These are phyloP conservation scores for Anthoscopus minutus DNA, from an alignment of 2,113 vertebrate species.

Conservation along the genomic window DNA sequence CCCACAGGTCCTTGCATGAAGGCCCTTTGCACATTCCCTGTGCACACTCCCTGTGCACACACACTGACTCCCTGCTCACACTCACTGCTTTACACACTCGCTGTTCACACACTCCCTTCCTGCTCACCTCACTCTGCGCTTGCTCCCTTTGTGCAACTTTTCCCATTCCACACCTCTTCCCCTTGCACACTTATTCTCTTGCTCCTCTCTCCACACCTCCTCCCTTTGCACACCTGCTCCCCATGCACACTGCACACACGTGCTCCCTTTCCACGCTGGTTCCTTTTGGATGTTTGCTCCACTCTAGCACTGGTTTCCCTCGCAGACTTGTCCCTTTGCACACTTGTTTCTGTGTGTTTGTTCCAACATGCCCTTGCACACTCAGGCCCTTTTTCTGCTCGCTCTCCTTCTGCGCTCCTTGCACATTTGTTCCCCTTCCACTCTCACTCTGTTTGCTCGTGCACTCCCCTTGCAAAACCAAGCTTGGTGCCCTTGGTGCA, in stretches of 20 bases:
- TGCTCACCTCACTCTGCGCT: neutral
- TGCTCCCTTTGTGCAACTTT: neutral
- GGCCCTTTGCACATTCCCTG: neutral
- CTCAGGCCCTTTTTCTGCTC: accelerated
- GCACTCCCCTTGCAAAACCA: neutral
- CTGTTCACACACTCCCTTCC: neutral
- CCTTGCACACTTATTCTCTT: neutral
- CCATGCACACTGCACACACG: accelerated
- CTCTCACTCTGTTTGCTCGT: neutral
- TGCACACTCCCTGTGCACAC: neutral
- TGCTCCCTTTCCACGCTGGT: accelerated
- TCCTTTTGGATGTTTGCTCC: neutral
- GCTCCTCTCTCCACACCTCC: neutral
- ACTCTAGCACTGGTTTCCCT: neutral
- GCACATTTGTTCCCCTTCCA: neutral
- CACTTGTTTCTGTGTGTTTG: neutral
- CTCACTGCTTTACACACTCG: neutral
- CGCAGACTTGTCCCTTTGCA: neutral
- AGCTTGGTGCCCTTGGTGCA: too few relatives aligned
- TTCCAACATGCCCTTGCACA: neutral
- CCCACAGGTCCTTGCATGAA: accelerated
- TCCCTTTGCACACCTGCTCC: neutral
- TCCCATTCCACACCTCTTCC: neutral
- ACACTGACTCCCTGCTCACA: neutral
- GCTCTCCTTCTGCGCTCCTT: neutral